A percentile compares a stretch with the other conserved stretches of the same genome.
Evolutionary conservation across 2,888 invertebrate species (phyloP).

Genomic region (Acanthosepion esculentum): DNA sequence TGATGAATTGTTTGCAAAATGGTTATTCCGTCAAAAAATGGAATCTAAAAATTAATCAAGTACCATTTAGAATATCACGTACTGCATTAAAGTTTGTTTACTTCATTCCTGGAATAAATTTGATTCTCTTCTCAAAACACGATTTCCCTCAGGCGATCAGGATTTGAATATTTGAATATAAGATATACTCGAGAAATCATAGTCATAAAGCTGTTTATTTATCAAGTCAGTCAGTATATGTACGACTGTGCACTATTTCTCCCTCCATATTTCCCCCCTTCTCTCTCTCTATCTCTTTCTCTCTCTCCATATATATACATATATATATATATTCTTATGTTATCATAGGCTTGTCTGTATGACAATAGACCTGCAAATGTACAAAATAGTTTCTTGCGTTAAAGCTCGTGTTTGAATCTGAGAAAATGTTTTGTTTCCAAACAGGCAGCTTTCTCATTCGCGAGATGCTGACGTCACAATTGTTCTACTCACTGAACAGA

Average conservation of each 20-base stretch:
- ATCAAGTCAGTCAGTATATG: neutral
- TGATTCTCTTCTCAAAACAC: neutral
- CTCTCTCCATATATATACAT: neutral
- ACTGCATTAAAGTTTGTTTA: neutral
- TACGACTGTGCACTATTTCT: too few relatives aligned
- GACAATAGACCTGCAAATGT: neutral
- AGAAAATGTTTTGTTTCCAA: too few relatives aligned
- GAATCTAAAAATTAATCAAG: neutral
- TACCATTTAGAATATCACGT: neutral
- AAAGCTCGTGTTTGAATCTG: neutral
- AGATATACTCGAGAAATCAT: neutral
- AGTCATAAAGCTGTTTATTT: neutral
- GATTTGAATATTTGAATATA: neutral
- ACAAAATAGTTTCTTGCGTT: neutral
- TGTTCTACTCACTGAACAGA: too few relatives aligned
- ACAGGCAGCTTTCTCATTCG: too few relatives aligned
- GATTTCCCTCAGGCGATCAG: neutral
- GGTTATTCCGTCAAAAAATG: neutral
- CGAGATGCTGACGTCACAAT: too few relatives aligned
- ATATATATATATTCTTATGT: neutral
- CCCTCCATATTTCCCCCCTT: too few relatives aligned
- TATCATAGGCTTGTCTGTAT: too few relatives aligned
- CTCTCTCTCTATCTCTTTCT: too few relatives aligned
- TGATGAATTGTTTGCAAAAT: neutral
- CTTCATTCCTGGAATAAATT: neutral